Conservation (phyloP, 2,797 vertebrate genomes). For the Cuculus canorus region DNA sequence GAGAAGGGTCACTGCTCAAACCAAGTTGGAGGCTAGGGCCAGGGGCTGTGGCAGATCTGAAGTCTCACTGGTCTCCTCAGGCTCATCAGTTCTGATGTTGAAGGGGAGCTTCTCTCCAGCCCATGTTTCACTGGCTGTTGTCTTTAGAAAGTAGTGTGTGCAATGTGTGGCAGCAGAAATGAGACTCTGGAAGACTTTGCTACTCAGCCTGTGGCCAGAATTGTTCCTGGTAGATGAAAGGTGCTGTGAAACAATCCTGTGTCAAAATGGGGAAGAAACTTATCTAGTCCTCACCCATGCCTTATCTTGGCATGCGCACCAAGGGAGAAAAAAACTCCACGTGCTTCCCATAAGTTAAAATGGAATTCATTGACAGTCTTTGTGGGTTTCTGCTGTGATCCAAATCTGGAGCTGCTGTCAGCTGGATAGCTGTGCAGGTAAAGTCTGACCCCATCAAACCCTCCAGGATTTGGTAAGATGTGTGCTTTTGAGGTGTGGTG, state of each 20-base stretch:
- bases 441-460: not conserved
- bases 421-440: not conserved
- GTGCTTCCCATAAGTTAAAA: not conserved
- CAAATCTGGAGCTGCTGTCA: not conserved
- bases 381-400: not conserved
- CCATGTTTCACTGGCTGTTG: not conserved
- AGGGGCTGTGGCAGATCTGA: not conserved
- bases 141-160: not conserved
- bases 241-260: not conserved
- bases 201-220: not conserved
- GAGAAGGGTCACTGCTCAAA: not conserved
- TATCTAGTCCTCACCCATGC: not conserved
- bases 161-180: not conserved
- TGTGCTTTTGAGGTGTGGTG: not conserved
- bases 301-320: not conserved
- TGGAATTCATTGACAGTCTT: not conserved
- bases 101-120: not conserved
- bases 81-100: not conserved
- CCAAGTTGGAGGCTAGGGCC: not conserved
- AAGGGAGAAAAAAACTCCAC: not conserved
- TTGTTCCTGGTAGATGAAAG: not conserved
- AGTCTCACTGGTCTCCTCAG: not conserved
- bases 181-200: not conserved
- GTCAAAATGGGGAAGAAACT: not conserved
- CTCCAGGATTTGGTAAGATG: accelerated